Conservation (phyloP, 2,797 vertebrate species). For the Notamacropus eugenii region DNA sequence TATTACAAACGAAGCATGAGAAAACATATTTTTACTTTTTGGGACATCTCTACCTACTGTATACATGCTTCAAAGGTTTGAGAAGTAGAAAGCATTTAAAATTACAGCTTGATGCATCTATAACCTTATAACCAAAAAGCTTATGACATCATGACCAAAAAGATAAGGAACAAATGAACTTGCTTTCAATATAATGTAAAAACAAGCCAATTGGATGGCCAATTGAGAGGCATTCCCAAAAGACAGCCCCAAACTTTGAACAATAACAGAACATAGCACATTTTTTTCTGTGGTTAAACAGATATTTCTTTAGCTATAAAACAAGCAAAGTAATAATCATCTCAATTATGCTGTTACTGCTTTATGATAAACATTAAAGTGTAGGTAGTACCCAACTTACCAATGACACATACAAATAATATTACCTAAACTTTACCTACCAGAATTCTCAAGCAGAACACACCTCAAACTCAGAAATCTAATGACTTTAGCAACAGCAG, state of each 20-base stretch:
- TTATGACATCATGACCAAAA: neutral
- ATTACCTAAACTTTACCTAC: neutral
- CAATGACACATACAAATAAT: neutral
- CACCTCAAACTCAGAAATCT: neutral
- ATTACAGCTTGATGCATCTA: neutral
- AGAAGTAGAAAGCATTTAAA: neutral
- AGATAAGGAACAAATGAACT: neutral
- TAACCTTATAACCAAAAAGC: neutral
- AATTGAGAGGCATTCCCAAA: neutral
- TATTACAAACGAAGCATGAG: neutral
- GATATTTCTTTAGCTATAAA: constrained; percentile 7
- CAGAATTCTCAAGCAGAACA: neutral
- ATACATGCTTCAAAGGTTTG: neutral
- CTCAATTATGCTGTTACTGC: neutral
- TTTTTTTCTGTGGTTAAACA: neutral
- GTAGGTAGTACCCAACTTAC: neutral
- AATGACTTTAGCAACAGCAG: neutral
- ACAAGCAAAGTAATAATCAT: neutral
- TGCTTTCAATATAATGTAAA: neutral
- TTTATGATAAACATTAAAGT: neutral
- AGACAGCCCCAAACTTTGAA: neutral
- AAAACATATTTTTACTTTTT: neutral
- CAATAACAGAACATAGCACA: neutral
- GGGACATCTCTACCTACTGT: neutral
- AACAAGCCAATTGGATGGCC: neutral